A percentile compares a stretch with the other conserved stretches of the same genome.
Conservation (phyloP, 2,888 invertebrate genomes). For the Mythimna lalbum region DNA sequence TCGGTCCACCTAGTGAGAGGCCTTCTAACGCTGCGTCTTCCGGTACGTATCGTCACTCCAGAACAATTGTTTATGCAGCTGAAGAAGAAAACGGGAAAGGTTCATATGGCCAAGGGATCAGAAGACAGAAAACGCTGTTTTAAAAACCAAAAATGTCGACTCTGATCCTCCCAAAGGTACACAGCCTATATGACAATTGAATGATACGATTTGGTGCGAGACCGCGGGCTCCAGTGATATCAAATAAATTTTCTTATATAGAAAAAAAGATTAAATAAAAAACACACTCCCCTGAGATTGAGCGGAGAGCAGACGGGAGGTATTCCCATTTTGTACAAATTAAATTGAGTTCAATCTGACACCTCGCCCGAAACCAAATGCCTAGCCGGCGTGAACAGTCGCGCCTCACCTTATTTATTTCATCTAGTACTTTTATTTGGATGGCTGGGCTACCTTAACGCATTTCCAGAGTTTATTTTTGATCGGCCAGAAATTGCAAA, state of each 20-base stretch:
- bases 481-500: not conserved
- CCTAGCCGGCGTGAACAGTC: slow-evolving; percentile 62
- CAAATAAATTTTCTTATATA: slow-evolving; percentile 61
- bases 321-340: slow-evolving; percentile 75
- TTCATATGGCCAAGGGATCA: too few relatives aligned
- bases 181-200: slow-evolving; percentile 21
- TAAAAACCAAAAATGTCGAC: not conserved
- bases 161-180: not conserved
- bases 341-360: slow-evolving; percentile 70
- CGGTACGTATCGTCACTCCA: too few relatives aligned
- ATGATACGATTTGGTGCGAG: slow-evolving; percentile 19
- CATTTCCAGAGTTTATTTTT: not conserved
- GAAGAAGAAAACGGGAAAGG: too few relatives aligned
- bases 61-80: too few relatives aligned
- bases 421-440: slow-evolving; percentile 30
- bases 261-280: slow-evolving; percentile 62
- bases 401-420: slow-evolving; percentile 45
- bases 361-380: slow-evolving; percentile 66
- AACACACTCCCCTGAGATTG: slow-evolving; percentile 57
- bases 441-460: not conserved
- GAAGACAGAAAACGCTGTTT: not conserved
- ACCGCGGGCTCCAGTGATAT: slow-evolving; percentile 41
- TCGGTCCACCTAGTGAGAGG: too few relatives aligned
- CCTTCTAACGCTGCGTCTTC: too few relatives aligned
- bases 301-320: slow-evolving; percentile 61